Evolutionary conservation across 2,888 invertebrate genomes (phyloP).

Genomic region (Tricholauxania praeusta): DNA sequence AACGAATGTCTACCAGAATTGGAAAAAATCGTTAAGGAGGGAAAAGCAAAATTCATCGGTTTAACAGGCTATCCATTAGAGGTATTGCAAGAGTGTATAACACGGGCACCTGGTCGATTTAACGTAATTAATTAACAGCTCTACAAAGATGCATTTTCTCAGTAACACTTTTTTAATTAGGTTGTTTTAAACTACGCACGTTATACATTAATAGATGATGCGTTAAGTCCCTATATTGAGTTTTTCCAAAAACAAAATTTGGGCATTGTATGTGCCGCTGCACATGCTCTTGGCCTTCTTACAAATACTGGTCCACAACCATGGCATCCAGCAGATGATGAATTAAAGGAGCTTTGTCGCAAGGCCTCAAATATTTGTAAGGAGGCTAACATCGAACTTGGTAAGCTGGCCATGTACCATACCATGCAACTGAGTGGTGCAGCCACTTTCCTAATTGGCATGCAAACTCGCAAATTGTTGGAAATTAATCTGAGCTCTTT

Average conservation of each 20-base stretch:
- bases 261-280: slow-evolving; percentile 87
- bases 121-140: slow-evolving; percentile 54
- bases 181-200: slow-evolving; percentile 76
- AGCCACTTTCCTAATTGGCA: slow-evolving; percentile 81
- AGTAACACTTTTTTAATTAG: slow-evolving; percentile 38
- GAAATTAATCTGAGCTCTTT: slow-evolving; percentile 75
- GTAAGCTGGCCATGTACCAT: slow-evolving; percentile 78
- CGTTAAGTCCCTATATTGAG: slow-evolving; percentile 80
- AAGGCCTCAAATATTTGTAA: slow-evolving; percentile 77
- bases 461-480: slow-evolving; percentile 76
- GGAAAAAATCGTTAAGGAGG: slow-evolving; percentile 78
- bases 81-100: slow-evolving; percentile 79
- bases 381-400: slow-evolving; percentile 76
- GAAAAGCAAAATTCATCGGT: slow-evolving; percentile 84
- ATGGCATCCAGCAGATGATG: slow-evolving; percentile 85
- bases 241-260: slow-evolving; percentile 71
- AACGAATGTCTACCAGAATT: slow-evolving; percentile 89
- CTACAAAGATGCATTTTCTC: no score
- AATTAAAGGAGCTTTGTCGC: slow-evolving; percentile 58
- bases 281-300: slow-evolving; percentile 85
- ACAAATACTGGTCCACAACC: slow-evolving; percentile 78
- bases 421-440: slow-evolving; percentile 74
- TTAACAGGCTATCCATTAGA: slow-evolving; percentile 88
- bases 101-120: slow-evolving; percentile 70
- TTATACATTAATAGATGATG: slow-evolving; percentile 83